These are phyloP conservation scores for Macrobrachium rosenbergii DNA, from an alignment of 1,140 invertebrate genomes.

Conservation along the genomic window DNA sequence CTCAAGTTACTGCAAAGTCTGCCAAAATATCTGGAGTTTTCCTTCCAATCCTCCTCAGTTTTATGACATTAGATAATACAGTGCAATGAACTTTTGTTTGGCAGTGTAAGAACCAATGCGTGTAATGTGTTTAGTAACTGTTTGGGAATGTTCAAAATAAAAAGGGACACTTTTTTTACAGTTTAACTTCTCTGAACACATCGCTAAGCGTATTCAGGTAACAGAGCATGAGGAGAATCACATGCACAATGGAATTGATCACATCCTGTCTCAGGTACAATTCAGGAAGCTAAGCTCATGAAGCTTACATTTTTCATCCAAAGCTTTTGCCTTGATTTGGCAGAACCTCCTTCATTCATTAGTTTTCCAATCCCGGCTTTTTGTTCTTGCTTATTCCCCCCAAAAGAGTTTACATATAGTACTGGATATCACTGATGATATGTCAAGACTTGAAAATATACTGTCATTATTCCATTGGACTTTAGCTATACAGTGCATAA, in stretches of 20 bases:
- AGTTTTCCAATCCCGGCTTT: slow-evolving; percentile 25
- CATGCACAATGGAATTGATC: slow-evolving; percentile 20
- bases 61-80: too few species aligned
- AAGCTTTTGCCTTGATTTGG: background rate
- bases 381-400: slow-evolving; percentile 2
- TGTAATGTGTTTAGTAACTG: background rate
- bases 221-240: slow-evolving; percentile 42
- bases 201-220: slow-evolving; percentile 59
- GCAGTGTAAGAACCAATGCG: too few species aligned
- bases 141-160: slow-evolving; percentile 2
- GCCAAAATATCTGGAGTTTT: too few species aligned
- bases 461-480: too few species aligned
- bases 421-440: background rate
- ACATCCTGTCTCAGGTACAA: slow-evolving; percentile 49
- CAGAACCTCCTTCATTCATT: slow-evolving; percentile 24
- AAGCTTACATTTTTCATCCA: background rate
- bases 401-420: slow-evolving; percentile 20
- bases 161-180: slow-evolving; percentile 52
- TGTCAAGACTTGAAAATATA: too few species aligned
- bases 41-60: too few species aligned
- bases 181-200: slow-evolving; percentile 62
- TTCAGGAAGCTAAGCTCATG: slow-evolving; percentile 29
- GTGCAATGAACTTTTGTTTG: too few species aligned
- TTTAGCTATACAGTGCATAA: too few species aligned
- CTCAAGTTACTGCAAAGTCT: too few species aligned